Conservation (phyloP, 2,113 vertebrate genomes). For the Sinosuthora webbiana region DNA sequence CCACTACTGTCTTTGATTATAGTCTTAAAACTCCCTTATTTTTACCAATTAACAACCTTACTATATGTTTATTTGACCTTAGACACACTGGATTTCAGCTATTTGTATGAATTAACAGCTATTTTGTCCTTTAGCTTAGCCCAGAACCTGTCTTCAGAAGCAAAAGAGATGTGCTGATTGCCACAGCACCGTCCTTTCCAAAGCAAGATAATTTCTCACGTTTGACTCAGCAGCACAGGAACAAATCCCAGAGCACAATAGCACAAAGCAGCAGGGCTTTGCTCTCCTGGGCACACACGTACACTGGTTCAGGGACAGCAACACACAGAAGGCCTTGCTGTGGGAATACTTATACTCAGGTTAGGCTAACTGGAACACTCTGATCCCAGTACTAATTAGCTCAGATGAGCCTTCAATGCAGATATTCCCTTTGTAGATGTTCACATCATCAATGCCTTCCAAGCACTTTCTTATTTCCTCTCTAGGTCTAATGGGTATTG, state of each 20-base stretch:
- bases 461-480: background rate
- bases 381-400: slow-evolving; percentile 12
- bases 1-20: background rate
- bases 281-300: rapidly evolving
- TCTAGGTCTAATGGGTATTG: background rate
- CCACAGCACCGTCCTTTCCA: background rate
- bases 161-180: background rate
- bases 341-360: background rate
- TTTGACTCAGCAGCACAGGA: background rate
- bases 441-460: background rate
- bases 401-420: background rate
- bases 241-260: background rate
- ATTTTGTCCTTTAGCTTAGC: background rate
- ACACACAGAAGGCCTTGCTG: background rate
- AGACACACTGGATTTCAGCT: background rate
- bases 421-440: background rate
- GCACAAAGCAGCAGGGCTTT: background rate
- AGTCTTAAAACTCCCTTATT: background rate
- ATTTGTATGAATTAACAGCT: background rate
- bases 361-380: background rate
- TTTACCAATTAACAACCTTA: background rate
- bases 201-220: background rate
- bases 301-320: background rate
- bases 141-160: background rate
- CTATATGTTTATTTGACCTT: background rate